Percentiles rank a stretch among this genome's conserved stretches.
phyloP scores from a whole-genome alignment of 2,797 vertebrate genomes.

The Stomatorhinus walkeri region DNA sequence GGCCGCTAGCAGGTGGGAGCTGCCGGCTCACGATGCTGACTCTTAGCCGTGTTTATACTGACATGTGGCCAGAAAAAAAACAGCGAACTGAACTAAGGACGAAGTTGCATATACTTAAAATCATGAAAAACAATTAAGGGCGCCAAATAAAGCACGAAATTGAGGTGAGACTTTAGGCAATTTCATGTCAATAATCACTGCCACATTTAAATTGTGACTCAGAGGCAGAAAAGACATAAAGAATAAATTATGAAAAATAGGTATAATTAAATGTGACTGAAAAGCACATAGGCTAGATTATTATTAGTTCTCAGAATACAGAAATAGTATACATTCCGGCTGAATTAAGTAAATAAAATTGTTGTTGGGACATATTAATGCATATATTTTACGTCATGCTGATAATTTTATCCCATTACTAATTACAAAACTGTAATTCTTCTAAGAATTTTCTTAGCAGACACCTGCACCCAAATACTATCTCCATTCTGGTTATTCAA shows the following conservation, averaged over 20 bases:
- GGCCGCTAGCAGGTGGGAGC: not conserved
- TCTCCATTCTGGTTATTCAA: not conserved
- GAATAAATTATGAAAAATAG: slow-evolving; percentile 12
- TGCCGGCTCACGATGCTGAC: not conserved
- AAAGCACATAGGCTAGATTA: not conserved
- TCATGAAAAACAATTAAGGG: not conserved
- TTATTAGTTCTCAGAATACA: not conserved
- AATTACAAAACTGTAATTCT: not conserved
- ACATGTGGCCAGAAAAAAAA: not conserved
- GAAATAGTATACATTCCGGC: not conserved
- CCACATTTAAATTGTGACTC: slow-evolving; percentile 17
- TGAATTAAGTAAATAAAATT: not conserved
- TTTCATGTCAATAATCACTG: slow-evolving; percentile 3
- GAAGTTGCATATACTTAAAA: not conserved
- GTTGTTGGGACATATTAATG: not conserved
- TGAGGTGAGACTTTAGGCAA: not conserved
- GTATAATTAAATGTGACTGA: slow-evolving; percentile 2
- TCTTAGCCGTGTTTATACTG: slow-evolving; percentile 11
- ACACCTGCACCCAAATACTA: not conserved
- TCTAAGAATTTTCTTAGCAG: not conserved
- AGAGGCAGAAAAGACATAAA: slow-evolving; percentile 15
- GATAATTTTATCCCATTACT: not conserved
- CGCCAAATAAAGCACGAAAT: not conserved
- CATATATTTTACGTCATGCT: not conserved
- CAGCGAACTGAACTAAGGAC: not conserved